These are phyloP conservation scores for roundworm (Caenorhabditis elegans) DNA, from an alignment of 1,140 invertebrate species.

Conservation along the genomic window DNA sequence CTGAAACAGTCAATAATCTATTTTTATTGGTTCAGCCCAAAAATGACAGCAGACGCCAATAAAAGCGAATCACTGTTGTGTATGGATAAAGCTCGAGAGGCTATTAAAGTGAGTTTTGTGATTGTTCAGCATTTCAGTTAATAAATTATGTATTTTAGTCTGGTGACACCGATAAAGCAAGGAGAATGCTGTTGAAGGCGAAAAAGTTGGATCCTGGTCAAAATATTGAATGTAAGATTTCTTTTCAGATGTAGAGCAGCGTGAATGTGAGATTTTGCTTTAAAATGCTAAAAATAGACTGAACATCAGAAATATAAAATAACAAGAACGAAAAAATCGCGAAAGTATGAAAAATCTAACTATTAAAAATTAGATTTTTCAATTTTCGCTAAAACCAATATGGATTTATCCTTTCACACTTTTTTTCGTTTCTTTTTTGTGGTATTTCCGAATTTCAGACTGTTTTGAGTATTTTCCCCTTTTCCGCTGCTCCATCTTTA, in stretches of 20 bases:
- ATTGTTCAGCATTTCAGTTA: conserved; percentile 28
- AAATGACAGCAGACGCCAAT: conserved; percentile 40
- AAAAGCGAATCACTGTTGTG: conserved; percentile 30
- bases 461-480: no score
- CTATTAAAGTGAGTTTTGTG: conserved; percentile 53
- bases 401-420: no score
- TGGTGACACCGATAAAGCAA: conserved; percentile 27
- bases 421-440: no score
- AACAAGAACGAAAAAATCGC: no score
- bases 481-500: no score
- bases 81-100: conserved; percentile 52
- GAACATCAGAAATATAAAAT: no score
- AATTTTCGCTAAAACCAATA: no score
- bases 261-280: no score
- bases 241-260: background rate
- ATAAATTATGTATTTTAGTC: background rate
- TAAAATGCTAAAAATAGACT: no score
- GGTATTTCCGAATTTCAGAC: no score
- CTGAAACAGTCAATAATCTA: background rate
- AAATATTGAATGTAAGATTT: conserved; percentile 16
- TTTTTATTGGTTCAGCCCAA: background rate
- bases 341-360: no score
- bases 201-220: conserved; percentile 31
- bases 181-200: background rate
- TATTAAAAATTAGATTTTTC: no score